Evolutionary conservation across 2,113 vertebrate species (phyloP).

Genomic region (Picathartes gymnocephalus): DNA sequence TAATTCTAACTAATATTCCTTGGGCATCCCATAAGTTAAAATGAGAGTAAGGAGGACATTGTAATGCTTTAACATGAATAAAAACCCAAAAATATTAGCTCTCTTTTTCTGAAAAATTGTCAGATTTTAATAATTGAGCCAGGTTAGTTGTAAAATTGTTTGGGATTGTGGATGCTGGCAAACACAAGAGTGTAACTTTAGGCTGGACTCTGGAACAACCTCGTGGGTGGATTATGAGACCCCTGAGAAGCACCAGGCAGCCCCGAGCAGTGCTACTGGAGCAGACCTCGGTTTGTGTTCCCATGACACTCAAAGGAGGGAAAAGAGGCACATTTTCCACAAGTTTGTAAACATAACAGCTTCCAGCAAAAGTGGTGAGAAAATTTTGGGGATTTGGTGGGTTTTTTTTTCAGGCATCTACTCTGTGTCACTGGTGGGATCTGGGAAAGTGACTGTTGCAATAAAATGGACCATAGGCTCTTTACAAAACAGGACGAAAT

Average conservation of each 20-base stretch:
- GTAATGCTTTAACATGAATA: neutral
- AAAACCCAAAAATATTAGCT: neutral
- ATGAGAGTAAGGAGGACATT: neutral
- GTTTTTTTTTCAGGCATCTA: neutral
- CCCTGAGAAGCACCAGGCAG: neutral
- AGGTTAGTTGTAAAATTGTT: neutral
- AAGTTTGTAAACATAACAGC: conserved; percentile 25
- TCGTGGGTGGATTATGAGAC: neutral
- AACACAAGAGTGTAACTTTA: neutral
- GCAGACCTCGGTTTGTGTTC: neutral
- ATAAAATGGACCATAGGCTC: neutral
- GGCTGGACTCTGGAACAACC: neutral
- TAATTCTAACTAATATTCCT: neutral
- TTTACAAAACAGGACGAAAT: neutral
- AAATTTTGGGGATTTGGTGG: neutral
- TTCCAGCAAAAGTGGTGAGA: neutral
- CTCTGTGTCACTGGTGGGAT: neutral
- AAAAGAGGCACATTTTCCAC: conserved; percentile 4
- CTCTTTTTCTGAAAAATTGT: neutral
- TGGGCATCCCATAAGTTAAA: neutral
- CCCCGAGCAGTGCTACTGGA: neutral
- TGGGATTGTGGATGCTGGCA: neutral
- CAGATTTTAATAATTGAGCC: neutral
- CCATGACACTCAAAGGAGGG: neutral
- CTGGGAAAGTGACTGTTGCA: conserved; percentile 12